Evolutionary conservation across 2,888 invertebrate genomes (phyloP).

Genomic region (Pemphredon lugubris): DNA sequence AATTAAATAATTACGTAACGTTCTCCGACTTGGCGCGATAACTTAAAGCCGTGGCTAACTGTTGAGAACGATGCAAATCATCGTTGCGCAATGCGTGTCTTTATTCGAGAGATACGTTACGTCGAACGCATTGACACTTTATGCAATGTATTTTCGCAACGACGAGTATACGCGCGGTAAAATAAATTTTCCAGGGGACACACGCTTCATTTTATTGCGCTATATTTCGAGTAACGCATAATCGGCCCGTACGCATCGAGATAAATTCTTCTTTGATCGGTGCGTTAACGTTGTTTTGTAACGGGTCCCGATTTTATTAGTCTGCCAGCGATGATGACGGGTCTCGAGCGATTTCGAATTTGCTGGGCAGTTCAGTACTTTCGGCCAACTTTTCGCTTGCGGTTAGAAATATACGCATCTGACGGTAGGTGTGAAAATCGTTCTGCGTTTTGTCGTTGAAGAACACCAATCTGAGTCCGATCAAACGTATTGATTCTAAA

Average conservation of each 20-base stretch:
- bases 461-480: no score
- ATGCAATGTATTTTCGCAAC: neutral
- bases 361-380: no score
- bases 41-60: no score
- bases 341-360: slow-evolving; percentile 22
- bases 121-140: neutral
- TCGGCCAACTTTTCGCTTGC: no score
- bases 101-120: neutral
- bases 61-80: neutral
- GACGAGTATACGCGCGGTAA: neutral
- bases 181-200: slow-evolving; percentile 5
- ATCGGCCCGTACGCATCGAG: neutral
- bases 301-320: neutral
- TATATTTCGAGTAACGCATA: neutral
- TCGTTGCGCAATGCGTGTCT: neutral
- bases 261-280: neutral
- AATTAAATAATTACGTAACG: no score
- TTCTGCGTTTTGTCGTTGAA: no score
- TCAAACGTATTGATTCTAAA: no score
- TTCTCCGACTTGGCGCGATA: no score
- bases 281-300: neutral
- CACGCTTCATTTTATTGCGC: slow-evolving; percentile 13
- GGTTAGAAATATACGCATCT: no score
- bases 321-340: neutral
- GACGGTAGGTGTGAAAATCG: no score